Conservation (phyloP, 2,888 invertebrate genomes). For the Steinernema hermaphroditum region DNA sequence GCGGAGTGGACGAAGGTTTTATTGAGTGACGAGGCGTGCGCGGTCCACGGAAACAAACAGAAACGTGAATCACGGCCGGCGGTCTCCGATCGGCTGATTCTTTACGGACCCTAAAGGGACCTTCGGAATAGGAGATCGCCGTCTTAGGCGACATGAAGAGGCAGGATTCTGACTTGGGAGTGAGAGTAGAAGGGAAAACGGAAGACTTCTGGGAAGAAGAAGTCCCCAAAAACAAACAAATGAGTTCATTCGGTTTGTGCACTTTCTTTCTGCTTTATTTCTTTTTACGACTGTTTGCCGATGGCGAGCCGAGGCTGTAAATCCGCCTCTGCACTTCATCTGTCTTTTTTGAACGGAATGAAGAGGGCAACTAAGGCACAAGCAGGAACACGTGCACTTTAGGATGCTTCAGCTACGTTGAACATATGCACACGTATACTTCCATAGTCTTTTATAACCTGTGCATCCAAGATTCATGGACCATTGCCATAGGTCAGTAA, state of each 20-base stretch:
- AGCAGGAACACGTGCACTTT: neutral
- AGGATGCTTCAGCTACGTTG: too few species aligned
- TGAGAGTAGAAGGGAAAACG: too few species aligned
- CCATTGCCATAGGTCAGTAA: too few species aligned
- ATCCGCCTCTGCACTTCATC: neutral
- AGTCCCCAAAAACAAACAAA: neutral
- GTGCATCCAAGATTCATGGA: too few species aligned
- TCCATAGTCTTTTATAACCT: too few species aligned
- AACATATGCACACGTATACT: too few species aligned
- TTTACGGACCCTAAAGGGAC: neutral
- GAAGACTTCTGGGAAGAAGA: too few species aligned
- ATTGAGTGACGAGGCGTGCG: conserved; percentile 25
- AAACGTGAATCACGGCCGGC: neutral
- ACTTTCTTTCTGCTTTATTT: neutral
- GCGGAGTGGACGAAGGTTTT: neutral
- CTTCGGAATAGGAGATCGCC: neutral
- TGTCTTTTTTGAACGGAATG: neutral
- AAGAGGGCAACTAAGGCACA: neutral
- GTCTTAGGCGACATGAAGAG: neutral
- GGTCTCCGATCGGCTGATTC: neutral
- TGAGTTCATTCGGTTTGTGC: neutral
- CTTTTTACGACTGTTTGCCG: neutral
- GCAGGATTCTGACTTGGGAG: neutral
- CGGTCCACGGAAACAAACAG: conserved; percentile 9
- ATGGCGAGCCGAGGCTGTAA: conserved; percentile 1